phyloP scores from a whole-genome alignment of 2,113 vertebrate species.

The Dicaeum eximium region DNA sequence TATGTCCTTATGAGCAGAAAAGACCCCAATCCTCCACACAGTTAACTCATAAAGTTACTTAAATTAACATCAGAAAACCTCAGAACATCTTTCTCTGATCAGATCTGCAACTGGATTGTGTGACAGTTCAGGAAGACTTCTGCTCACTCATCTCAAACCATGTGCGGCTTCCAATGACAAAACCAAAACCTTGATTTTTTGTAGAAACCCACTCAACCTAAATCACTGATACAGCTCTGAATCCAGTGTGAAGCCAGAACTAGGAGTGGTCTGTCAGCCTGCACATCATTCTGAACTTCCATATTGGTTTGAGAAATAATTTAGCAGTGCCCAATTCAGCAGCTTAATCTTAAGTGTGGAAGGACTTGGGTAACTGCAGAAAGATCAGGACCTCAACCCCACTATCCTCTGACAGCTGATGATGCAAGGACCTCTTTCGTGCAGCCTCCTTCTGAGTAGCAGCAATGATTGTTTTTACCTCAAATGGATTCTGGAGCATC shows the following conservation, averaged over 20 bases:
- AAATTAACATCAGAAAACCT: neutral
- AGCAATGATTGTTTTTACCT: neutral
- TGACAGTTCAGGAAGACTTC: neutral
- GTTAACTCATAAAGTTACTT: neutral
- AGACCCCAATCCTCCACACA: neutral
- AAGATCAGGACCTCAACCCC: neutral
- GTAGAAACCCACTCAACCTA: neutral
- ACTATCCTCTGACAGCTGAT: neutral
- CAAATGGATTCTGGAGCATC: neutral
- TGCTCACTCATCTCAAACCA: neutral
- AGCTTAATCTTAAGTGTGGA: neutral
- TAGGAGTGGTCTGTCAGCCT: neutral
- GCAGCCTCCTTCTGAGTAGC: neutral
- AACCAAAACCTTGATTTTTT: neutral
- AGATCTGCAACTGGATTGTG: neutral
- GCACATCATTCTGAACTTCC: neutral
- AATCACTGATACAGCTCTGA: neutral
- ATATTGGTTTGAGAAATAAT: neutral
- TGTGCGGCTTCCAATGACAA: neutral
- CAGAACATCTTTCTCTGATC: neutral
- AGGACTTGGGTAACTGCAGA: neutral
- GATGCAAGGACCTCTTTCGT: neutral
- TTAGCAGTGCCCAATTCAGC: neutral
- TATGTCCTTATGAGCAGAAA: neutral
- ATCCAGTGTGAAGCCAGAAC: neutral